Percentiles rank a stretch among this genome's conserved stretches.
Evolutionary conservation across 2,888 invertebrate genomes (phyloP).

Genomic region (Gandaritis pyraliata): DNA sequence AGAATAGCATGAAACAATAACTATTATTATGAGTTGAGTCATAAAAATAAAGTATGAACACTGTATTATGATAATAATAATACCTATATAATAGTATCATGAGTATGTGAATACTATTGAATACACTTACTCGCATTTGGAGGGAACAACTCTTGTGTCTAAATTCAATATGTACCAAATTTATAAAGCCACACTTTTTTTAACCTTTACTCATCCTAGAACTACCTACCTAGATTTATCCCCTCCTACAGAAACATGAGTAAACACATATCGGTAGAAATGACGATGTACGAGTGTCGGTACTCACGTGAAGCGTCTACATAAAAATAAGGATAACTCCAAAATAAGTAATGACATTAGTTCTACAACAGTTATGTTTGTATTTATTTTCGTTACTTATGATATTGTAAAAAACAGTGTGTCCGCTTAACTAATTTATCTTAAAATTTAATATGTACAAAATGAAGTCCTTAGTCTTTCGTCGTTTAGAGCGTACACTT

Average conservation of each 20-base stretch:
- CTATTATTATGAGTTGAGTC: constrained; percentile 32
- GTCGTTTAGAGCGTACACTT: constrained; percentile 74
- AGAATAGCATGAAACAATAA: constrained; percentile 60
- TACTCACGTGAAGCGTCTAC: constrained; percentile 59
- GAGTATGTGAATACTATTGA: constrained; percentile 47
- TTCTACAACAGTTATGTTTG: constrained; percentile 80
- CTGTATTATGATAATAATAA: constrained; percentile 46
- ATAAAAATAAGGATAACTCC: constrained; percentile 68
- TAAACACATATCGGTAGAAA: constrained; percentile 45
- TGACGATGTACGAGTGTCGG: constrained; percentile 44
- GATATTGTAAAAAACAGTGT: constrained; percentile 83
- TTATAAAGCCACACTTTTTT: constrained; percentile 61
- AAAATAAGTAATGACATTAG: constrained; percentile 75
- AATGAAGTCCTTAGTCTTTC: constrained; percentile 80
- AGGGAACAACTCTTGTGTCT: constrained; percentile 61
- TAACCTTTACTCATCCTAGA: constrained; percentile 59
- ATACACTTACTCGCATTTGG: constrained; percentile 52
- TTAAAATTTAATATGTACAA: constrained; percentile 79
- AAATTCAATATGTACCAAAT: constrained; percentile 58
- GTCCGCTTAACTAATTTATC: constrained; percentile 73
- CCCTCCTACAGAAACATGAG: constrained; percentile 57
- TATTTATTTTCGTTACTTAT: constrained; percentile 74
- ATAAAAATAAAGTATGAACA: constrained; percentile 56
- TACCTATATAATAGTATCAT: constrained; percentile 49
- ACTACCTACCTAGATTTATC: constrained; percentile 60